Percentiles rank a stretch among this genome's conserved stretches.
Conservation (phyloP, 2,113 vertebrate genomes). For the Xiphophorus couchianus region DNA sequence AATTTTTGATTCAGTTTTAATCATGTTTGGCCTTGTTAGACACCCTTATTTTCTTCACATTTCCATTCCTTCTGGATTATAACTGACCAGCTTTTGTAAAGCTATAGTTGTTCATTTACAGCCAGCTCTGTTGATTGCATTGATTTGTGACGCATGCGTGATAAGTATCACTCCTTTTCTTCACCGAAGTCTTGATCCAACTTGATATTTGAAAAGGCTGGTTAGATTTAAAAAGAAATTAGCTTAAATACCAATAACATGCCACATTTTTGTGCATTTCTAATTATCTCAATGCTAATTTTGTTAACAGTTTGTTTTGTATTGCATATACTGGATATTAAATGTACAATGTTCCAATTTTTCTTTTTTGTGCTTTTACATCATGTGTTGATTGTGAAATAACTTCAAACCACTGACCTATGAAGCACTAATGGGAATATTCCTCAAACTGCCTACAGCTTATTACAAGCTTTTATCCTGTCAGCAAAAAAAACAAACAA, state of each 20-base stretch:
- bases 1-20: neutral
- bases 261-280: neutral
- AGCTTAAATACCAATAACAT: neutral
- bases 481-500: neutral
- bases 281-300: neutral
- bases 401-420: neutral
- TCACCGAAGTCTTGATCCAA: slow-evolving; percentile 30
- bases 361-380: neutral
- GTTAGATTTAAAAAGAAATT: slow-evolving; percentile 52
- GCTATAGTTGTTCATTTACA: slow-evolving; percentile 42
- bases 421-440: neutral
- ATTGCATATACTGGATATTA: slow-evolving; percentile 15
- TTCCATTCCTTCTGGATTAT: neutral
- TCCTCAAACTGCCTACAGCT: neutral
- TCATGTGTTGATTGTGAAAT: slow-evolving; percentile 3
- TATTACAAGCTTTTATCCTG: slow-evolving; percentile 7
- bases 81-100: neutral
- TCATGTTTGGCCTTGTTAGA: neutral
- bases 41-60: neutral
- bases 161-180: slow-evolving; percentile 45
- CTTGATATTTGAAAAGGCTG: slow-evolving; percentile 35
- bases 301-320: neutral
- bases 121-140: slow-evolving; percentile 36
- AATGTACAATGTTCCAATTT: neutral
- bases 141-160: slow-evolving; percentile 46